These are phyloP conservation scores for Falco concolor DNA, from an alignment of 2,797 vertebrate genomes.

Conservation along the genomic window DNA sequence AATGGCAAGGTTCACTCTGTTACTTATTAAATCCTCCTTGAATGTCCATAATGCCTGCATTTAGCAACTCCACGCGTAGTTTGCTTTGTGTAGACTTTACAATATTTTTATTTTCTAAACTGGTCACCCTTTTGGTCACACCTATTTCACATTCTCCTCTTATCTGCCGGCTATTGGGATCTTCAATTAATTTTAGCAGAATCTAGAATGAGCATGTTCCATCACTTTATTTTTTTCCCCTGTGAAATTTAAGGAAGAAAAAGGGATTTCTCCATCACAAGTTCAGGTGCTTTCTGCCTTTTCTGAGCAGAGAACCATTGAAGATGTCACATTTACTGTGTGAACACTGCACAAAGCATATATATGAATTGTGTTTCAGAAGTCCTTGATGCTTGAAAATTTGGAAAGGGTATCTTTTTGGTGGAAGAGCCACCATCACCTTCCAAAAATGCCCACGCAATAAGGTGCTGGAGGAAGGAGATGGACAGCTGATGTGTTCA, in stretches of 20 bases:
- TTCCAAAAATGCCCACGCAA: background rate
- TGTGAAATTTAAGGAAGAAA: background rate
- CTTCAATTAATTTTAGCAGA: background rate
- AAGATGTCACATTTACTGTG: background rate
- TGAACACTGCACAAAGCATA: background rate
- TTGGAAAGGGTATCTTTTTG: background rate
- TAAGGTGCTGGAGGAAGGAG: background rate
- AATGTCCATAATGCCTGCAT: background rate
- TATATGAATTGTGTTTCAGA: background rate
- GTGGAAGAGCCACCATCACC: background rate
- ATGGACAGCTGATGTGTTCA: background rate
- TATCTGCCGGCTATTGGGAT: background rate
- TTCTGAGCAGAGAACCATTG: background rate
- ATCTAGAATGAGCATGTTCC: background rate
- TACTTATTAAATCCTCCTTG: background rate
- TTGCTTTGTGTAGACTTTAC: background rate
- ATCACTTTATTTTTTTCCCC: background rate
- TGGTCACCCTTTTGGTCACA: background rate
- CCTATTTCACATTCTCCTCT: background rate
- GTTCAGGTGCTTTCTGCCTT: background rate
- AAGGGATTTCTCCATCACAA: background rate
- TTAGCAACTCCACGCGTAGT: background rate
- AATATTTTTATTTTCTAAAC: background rate
- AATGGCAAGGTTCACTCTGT: too few species aligned
- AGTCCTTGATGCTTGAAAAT: background rate